phyloP scores from a whole-genome alignment of 2,888 invertebrate genomes.

The Macaria notata region DNA sequence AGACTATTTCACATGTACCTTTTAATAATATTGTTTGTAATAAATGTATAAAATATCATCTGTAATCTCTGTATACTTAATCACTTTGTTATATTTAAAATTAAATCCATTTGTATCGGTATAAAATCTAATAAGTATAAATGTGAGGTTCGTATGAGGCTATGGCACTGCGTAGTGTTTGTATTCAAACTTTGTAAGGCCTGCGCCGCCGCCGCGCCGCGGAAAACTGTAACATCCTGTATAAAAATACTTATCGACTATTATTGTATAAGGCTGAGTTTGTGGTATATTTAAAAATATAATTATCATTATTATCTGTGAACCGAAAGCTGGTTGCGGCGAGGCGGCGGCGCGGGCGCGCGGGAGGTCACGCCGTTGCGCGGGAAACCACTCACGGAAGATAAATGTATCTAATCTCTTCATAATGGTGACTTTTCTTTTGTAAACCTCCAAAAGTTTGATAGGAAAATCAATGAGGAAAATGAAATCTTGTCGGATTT shows the following conservation, averaged over 20 bases:
- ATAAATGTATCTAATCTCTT: slow-evolving; percentile 65
- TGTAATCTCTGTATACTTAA: slow-evolving; percentile 83
- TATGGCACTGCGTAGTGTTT: slow-evolving; percentile 73
- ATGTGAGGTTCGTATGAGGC: slow-evolving; percentile 78
- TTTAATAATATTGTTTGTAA: slow-evolving; percentile 81
- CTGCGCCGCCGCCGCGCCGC: slow-evolving; percentile 50
- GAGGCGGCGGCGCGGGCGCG: slow-evolving; percentile 56
- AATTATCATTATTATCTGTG: slow-evolving; percentile 21
- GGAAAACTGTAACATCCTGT: slow-evolving; percentile 59
- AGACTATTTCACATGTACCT: slow-evolving; percentile 76
- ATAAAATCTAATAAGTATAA: slow-evolving; percentile 82
- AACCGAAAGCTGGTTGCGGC: slow-evolving; percentile 55
- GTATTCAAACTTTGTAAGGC: slow-evolving; percentile 76
- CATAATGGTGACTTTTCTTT: slow-evolving; percentile 66
- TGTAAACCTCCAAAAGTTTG: slow-evolving; percentile 81
- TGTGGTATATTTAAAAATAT: slow-evolving; percentile 50
- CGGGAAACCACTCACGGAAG: slow-evolving; percentile 56
- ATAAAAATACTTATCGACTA: slow-evolving; percentile 80
- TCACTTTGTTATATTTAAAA: slow-evolving; percentile 82
- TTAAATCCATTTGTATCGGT: slow-evolving; percentile 83
- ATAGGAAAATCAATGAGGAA: slow-evolving; percentile 76
- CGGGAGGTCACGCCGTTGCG: slow-evolving; percentile 64
- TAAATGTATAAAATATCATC: slow-evolving; percentile 83
- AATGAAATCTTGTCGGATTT: slow-evolving; percentile 51
- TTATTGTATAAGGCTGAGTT: slow-evolving; percentile 77